Base-by-base conservation (phyloP, 2,797 vertebrate species). In the Selene dorsalis region DNA sequence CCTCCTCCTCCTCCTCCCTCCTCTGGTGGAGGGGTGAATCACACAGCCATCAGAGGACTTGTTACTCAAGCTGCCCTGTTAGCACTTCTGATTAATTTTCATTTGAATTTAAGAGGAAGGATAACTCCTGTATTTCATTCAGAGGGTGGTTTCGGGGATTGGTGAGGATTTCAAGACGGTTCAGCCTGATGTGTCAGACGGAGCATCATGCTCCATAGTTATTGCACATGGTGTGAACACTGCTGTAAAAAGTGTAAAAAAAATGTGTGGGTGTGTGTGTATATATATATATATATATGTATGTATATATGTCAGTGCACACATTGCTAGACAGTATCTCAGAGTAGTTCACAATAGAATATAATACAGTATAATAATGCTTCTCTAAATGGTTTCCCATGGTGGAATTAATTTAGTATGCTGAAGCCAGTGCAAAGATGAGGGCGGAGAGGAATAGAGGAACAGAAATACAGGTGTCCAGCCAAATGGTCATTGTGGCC, bases 41-140 rank as follows among this genome's bases (percentile, higher is more conserved):
- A 75, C 72, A 53, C 65, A 32, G 73, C 73, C 28, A 66, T 88
- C 41, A 39, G 69, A 78, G 72, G 53, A 74, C 55, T 84, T 75
- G 84, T 83, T 86, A 84, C 85, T 64, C 58, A 39, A 76, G 72
- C 73, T 57, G 80, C 80, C 86, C 90, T 63, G 71, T 91, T 90
- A 91, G 80, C 82, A 75, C 55, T 69, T 79, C 80, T 84, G 80
- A 92, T 91, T 90, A 88, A 93, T 92, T 92, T 93, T 90, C 85
- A 93, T 94, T 86, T 89, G 81, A 84, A 89, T 91, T 90, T 89
- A 74, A 89, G 83, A 88, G 61, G 45, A 83, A 74, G 52, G 48
- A 69, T 83, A 47, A 75, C 71, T 75, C 73, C 85, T 56, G 83
- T 78, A 80, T 90, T 88, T 89, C 87, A 87, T 79, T 62, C 76